phyloP scores from a whole-genome alignment of 1,140 invertebrate species.

The Geopemphigus sp. region DNA sequence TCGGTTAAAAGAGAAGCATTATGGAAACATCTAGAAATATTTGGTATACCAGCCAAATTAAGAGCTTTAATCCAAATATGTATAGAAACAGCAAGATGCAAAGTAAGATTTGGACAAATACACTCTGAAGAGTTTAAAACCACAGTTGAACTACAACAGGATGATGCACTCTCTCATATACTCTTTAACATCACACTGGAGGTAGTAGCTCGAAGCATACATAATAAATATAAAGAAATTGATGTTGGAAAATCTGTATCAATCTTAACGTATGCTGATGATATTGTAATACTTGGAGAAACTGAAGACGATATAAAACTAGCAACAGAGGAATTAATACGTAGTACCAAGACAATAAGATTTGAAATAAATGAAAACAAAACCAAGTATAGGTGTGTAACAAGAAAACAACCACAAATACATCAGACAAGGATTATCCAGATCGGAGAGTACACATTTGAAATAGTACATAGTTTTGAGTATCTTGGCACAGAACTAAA shows the following conservation, averaged over 20 bases:
- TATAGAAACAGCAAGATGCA: background rate
- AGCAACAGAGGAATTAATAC: constrained; percentile 4
- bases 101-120: background rate
- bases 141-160: constrained; percentile 11
- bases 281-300: constrained; percentile 16
- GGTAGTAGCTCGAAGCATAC: background rate
- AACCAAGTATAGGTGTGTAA: constrained; percentile 16
- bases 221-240: constrained; percentile 11
- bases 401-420: background rate
- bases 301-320: background rate
- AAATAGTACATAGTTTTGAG: background rate
- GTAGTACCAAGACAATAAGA: background rate
- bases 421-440: background rate
- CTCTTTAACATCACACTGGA: constrained; percentile 2
- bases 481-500: no score
- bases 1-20: background rate
- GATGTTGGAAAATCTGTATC: background rate
- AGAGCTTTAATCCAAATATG: background rate
- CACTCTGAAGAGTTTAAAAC: constrained; percentile 51
- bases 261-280: background rate
- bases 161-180: background rate
- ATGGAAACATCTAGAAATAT: background rate
- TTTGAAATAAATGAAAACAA: constrained; percentile 12
- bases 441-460: background rate
- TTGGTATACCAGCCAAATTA: background rate